These are phyloP conservation scores for Beroe forskalii DNA, from an alignment of 37 sponge, comb jelly and placozoan genomes.

Conservation along the genomic window DNA sequence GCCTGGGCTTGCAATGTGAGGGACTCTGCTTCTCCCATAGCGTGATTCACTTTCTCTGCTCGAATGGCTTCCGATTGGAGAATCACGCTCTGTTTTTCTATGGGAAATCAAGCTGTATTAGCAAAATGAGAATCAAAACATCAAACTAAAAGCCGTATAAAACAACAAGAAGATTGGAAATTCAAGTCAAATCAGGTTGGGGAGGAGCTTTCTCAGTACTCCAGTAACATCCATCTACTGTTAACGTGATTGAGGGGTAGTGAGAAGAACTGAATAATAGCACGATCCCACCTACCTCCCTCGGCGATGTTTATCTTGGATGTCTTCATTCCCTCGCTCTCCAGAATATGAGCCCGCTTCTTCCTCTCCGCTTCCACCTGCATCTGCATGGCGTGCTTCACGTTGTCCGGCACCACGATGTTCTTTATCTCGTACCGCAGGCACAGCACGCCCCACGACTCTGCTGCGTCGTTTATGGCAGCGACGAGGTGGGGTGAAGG, in stretches of 20 bases:
- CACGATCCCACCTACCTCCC: constrained; percentile 57
- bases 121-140: no score
- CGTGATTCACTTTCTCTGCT: constrained; percentile 89
- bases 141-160: no score
- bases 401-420: constrained; percentile 62
- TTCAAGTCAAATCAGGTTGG: no score
- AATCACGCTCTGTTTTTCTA: constrained; percentile 86
- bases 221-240: no score
- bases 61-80: constrained; percentile 88
- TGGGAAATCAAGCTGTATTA: constrained; percentile 82
- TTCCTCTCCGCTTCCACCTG: constrained; percentile 99
- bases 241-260: no score
- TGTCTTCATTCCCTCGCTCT: constrained; percentile 83
- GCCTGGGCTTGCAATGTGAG: constrained; percentile 43
- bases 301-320: constrained; percentile 64
- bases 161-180: no score
- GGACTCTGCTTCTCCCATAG: constrained; percentile 73
- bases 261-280: no score
- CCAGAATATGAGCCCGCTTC: constrained; percentile 91
- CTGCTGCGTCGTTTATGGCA: constrained; percentile 92
- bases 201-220: no score
- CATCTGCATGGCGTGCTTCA: constrained; percentile 99
- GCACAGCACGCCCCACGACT: constrained; percentile 94
- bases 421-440: constrained; percentile 92
- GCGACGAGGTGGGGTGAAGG: constrained; percentile 69